A percentile compares a stretch with the other conserved stretches of the same genome.
Conservation (phyloP, 2,888 invertebrate genomes). For the Philaethria dido region DNA sequence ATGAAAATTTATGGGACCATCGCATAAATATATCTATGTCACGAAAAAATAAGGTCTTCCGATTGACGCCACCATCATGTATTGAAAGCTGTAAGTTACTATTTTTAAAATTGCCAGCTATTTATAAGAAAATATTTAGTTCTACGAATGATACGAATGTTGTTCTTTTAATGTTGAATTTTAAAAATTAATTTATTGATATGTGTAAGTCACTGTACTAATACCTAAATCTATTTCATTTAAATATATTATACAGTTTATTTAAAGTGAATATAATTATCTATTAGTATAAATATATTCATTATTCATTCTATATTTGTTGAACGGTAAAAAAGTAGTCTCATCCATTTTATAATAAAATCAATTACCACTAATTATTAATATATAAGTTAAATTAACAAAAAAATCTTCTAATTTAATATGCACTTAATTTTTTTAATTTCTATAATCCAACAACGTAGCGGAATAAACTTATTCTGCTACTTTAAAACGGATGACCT, state of each 20-base stretch:
- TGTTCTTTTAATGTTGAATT: neutral
- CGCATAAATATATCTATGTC: neutral
- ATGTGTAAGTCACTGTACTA: neutral
- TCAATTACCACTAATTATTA: no score
- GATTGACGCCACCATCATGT: neutral
- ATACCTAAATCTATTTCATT: neutral
- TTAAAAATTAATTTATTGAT: constrained; percentile 1
- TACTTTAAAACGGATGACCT: neutral
- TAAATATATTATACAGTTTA: neutral
- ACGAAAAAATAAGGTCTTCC: constrained; percentile 2
- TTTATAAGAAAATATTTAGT: constrained; percentile 4
- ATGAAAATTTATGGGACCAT: constrained; percentile 16
- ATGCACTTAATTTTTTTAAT: no score
- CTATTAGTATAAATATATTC: no score
- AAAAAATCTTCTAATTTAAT: no score
- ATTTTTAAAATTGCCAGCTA: neutral
- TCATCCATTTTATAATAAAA: no score
- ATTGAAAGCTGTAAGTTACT: neutral
- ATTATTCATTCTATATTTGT: no score
- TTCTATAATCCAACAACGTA: neutral
- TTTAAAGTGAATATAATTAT: no score
- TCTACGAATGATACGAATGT: constrained; percentile 10
- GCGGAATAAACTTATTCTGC: neutral
- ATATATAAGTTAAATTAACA: no score
- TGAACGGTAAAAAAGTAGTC: no score